Conservation (phyloP, 2,113 vertebrate species). For the Acanthisitta chloris region DNA sequence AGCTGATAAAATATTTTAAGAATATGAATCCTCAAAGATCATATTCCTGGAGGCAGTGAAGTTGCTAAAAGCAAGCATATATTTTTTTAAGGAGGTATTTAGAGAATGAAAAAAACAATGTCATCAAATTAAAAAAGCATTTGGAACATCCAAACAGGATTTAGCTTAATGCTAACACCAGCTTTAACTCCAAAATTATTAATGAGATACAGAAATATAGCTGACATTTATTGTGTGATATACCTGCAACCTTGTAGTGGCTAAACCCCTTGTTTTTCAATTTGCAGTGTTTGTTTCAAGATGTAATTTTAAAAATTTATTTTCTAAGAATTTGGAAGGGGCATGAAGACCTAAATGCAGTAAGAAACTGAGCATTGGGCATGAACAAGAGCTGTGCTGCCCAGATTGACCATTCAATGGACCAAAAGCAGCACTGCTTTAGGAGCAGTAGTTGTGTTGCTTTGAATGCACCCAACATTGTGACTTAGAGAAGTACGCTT, state of each 20-base stretch:
- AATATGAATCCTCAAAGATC: neutral
- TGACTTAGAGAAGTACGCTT: neutral
- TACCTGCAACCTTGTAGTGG: neutral
- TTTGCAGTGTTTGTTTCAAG: neutral
- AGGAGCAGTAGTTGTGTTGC: neutral
- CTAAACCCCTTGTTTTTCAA: neutral
- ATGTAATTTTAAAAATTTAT: neutral
- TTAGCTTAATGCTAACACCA: neutral
- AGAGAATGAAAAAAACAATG: neutral
- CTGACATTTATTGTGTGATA: neutral
- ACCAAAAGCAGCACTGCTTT: neutral
- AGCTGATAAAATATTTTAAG: neutral
- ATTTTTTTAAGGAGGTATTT: neutral
- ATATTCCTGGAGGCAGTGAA: neutral
- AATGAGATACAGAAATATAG: neutral
- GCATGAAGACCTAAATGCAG: neutral
- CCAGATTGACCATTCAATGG: neutral
- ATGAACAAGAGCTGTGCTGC: neutral
- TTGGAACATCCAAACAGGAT: neutral
- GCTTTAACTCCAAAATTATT: neutral
- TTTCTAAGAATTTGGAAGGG: neutral
- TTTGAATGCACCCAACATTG: neutral
- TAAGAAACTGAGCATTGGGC: neutral
- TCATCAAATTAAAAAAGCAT: neutral
- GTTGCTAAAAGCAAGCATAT: neutral